A percentile compares a stretch with the other conserved stretches of the same genome.
Conservation (phyloP, 30 jellyfish, hydroid and myxozoan genomes). For the Turritopsis dohrnii region DNA sequence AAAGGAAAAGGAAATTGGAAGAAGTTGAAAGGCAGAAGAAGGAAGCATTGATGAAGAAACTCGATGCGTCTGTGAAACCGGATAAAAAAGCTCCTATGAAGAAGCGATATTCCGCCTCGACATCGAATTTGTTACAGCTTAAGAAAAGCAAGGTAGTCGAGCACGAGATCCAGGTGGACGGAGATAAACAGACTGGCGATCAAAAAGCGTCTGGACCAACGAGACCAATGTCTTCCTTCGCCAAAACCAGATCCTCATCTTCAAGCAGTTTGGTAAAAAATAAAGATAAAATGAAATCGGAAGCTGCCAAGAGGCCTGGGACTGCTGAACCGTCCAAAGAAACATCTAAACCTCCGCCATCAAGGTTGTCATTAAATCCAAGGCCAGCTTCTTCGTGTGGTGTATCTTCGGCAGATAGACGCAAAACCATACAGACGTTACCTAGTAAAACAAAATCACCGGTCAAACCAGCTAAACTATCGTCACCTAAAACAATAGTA, state of each 20-base stretch:
- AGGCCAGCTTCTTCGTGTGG: slow-evolving; percentile 41
- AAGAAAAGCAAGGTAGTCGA: slow-evolving; percentile 21
- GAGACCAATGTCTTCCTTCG: slow-evolving; percentile 12
- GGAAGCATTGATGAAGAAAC: slow-evolving; percentile 34
- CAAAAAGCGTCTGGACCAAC: slow-evolving; percentile 16
- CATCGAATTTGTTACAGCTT: slow-evolving; percentile 34
- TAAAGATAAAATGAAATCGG: neutral
- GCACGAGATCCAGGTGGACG: slow-evolving; percentile 14
- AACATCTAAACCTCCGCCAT: neutral
- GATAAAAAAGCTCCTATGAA: slow-evolving; percentile 2
- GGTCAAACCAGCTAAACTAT: slow-evolving; percentile 3
- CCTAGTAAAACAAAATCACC: slow-evolving; percentile 10
- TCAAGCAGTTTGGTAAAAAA: slow-evolving; percentile 25
- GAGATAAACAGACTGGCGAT: neutral
- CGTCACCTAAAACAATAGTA: neutral
- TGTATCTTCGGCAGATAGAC: slow-evolving; percentile 24
- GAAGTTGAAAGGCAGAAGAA: slow-evolving; percentile 25
- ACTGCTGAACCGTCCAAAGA: slow-evolving; percentile 17
- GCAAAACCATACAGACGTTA: slow-evolving; percentile 23
- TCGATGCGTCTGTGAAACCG: slow-evolving; percentile 14
- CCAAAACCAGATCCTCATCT: slow-evolving; percentile 25
- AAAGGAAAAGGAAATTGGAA: slow-evolving; percentile 39
- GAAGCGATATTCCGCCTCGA: slow-evolving; percentile 26
- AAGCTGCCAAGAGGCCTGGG: slow-evolving; percentile 10
- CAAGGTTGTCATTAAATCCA: slow-evolving; percentile 31